Conservation (phyloP, 1,140 invertebrate genomes). For the Monochamus saltuarius region DNA sequence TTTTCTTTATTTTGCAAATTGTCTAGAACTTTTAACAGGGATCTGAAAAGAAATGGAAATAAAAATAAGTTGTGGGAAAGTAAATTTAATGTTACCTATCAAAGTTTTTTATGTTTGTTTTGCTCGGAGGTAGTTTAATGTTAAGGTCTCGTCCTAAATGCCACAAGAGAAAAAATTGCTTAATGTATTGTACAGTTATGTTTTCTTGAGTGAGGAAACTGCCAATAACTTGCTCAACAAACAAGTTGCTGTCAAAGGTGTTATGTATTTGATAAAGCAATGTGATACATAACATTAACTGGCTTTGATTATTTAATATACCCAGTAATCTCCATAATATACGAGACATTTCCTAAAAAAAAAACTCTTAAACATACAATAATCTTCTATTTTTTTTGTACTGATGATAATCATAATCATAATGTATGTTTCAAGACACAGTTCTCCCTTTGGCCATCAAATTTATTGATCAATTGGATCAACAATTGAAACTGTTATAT, state of each 20-base stretch:
- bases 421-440: too few species aligned
- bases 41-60: constrained; percentile 53
- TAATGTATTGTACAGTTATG: constrained; percentile 64
- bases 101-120: constrained; percentile 54
- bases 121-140: constrained; percentile 49
- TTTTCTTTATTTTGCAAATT: constrained; percentile 69
- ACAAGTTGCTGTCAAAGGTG: constrained; percentile 60
- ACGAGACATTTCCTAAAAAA: constrained; percentile 60
- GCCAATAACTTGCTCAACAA: constrained; percentile 72
- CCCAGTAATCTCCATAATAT: constrained; percentile 70
- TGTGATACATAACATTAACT: constrained; percentile 65
- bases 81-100: constrained; percentile 53
- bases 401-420: too few species aligned
- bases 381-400: too few species aligned
- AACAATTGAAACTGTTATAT: too few species aligned
- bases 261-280: constrained; percentile 71
- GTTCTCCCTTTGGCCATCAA: too few species aligned
- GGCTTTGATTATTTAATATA: constrained; percentile 59
- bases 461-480: too few species aligned
- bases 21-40: constrained; percentile 75
- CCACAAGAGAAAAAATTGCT: constrained; percentile 77
- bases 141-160: constrained; percentile 73
- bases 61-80: not conserved
- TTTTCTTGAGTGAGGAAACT: constrained; percentile 54
- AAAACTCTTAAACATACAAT: constrained; percentile 3